Base-by-base conservation (phyloP, 2,888 invertebrate genomes). In the Andrena bicolor region DNA sequence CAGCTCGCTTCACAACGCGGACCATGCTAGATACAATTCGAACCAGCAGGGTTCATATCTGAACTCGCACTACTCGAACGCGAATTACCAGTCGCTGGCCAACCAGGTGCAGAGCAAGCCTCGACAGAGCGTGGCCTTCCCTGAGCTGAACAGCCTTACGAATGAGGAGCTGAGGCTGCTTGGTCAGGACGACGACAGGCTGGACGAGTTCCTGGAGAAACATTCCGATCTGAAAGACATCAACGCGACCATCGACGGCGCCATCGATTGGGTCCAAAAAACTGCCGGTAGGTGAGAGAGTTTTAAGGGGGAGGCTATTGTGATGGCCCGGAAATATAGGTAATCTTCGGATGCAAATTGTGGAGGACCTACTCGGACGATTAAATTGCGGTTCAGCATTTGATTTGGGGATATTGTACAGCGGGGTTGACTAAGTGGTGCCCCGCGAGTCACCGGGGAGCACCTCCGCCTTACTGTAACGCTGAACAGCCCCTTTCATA, bases 141-240 rank as follows among this genome's bases (percentile, higher is more conserved):
- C 95, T 6, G 95, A 95, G 87, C 90, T 96, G 28, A 94, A 94
- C 81, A 92, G 93, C 68, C 90, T 96, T 84, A 94, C 94, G 86
- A 88, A 95, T 89, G 96, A 97, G 68, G 97, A 97, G 93, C 94
- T 98, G 61, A 95, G 96, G 86, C 96, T 96, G 90, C 94, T 97
- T 26, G 95, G 96, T 89, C 96, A 96, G 64, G 96, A 96, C 94
- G 95, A 95, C 0, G 97, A 97, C 89, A 95, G 96, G 86, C 96
- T 97, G 93, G 96, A 97, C 89, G 97, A 97, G 91, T 96, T 97
- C 82, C 94, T 97, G 58, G 96, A 96, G 90, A 96, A 96, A 84
- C 95, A 96, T 91, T 96, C 96, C 0, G 95, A 96, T 83, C 94
- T 97, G 0, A 95, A 96, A 71, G 96, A 97, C 89, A 94, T 97